These are phyloP conservation scores for Channa striata DNA, from an alignment of 2,797 vertebrate genomes.

Conservation along the genomic window DNA sequence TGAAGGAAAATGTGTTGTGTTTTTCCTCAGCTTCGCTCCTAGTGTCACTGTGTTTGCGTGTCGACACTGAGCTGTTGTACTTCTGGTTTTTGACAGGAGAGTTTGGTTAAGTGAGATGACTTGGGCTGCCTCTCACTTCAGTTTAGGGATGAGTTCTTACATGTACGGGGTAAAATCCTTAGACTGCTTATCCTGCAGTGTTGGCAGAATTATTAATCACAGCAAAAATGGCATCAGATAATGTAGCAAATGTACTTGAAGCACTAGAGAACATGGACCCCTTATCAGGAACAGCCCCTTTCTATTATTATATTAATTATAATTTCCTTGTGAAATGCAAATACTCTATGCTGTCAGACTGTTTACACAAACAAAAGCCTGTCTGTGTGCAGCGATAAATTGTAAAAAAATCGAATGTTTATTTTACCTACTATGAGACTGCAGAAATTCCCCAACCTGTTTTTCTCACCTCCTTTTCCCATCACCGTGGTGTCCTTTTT, in stretches of 20 bases:
- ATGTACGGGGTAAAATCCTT: not conserved
- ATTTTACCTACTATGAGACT: constrained; percentile 13
- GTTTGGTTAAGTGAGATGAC: constrained; percentile 1
- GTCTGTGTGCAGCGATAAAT: constrained; percentile 55
- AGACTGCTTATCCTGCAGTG: not conserved
- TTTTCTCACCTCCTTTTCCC: not conserved
- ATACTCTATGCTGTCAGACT: not conserved
- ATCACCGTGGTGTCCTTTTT: not conserved
- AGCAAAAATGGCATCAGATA: not conserved
- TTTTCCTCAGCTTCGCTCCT: constrained; percentile 18
- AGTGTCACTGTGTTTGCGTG: not conserved
- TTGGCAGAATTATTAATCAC: not conserved
- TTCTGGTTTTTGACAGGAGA: not conserved
- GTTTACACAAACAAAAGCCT: constrained; percentile 50
- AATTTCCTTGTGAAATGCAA: not conserved
- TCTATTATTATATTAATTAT: not conserved
- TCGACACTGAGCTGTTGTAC: not conserved
- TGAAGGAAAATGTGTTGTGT: constrained; percentile 32
- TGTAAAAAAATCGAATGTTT: not conserved
- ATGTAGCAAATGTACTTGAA: not conserved
- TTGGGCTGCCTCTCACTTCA: constrained; percentile 7
- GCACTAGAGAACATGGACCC: not conserved
- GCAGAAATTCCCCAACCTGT: not conserved
- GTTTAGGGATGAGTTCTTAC: not conserved
- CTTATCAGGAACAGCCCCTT: not conserved